Base-by-base conservation (phyloP, 2,888 invertebrate genomes). In the Bruchidius siliquastri region DNA sequence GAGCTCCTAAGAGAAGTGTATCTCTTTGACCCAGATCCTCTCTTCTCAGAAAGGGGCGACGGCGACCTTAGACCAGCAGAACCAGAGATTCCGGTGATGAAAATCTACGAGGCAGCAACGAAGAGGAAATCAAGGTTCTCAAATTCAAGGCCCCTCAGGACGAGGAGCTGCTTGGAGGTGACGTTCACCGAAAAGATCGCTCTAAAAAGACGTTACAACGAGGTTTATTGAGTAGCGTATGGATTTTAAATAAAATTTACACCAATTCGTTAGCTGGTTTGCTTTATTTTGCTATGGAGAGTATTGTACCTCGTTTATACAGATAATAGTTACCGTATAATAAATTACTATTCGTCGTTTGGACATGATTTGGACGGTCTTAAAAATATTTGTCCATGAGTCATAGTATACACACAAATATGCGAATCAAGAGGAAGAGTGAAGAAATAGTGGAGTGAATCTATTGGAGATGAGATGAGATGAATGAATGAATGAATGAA, bases 1-100 rank as follows among this genome's bases (percentile, higher is more conserved):
- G 74, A 75, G 71, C 21, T 74, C 26, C 18, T 74, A 30, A 71
- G 49, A 26, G 75, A 75, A 71, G n/a, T 70, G 0, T 75, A 75
- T 70, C 67, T 70, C 32, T 18, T 72, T 0, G 70, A 75, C 0
- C 71, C 72, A 21, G 70, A 30, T 2, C 74, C 71, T 0, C 18
- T 68, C 22, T 21, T 69, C 20, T 21, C 66, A n/a, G 74, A 75
- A 70, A 71, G 71, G 26, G 75, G 74, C n/a, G 75, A 71, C 22
- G 75, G 74, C 8, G 75, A 74, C 66, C 73, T 67, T 18, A 73
- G 67, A 69, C 68, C 70, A 20, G n/a, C 66, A 2, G 69, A 67
- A 69, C 49, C 71, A n/a, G 74, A 74, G 8, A 6, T 73, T 13
- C 67, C 49, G 20, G 22, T 73, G 22, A 71, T 26, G 13, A 67